Evolutionary conservation across 2,797 vertebrate genomes (phyloP).

Genomic region (Siniperca scherzeri): DNA sequence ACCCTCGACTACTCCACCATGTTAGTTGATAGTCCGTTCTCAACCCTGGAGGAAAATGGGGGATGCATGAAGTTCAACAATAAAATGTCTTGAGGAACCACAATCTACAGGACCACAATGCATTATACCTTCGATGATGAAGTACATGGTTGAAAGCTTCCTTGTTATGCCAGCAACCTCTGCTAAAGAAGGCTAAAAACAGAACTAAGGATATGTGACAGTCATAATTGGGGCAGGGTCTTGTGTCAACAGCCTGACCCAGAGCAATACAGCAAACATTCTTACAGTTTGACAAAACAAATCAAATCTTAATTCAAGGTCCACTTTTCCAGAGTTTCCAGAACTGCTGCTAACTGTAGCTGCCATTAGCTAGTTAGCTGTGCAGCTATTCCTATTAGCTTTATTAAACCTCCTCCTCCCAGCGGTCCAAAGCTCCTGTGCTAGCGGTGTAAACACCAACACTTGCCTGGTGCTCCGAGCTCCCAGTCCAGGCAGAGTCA

Average conservation of each 20-base stretch:
- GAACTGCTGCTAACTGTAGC: no score
- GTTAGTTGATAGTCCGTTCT: neutral
- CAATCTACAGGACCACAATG: no score
- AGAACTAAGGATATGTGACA: neutral
- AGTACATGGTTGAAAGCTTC: neutral
- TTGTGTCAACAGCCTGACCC: neutral
- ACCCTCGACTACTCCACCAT: slow-evolving; percentile 1
- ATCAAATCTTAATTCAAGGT: no score
- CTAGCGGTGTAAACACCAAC: no score
- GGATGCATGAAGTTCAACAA: slow-evolving; percentile 12
- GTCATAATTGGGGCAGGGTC: neutral
- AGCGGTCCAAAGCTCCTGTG: no score
- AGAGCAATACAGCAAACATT: neutral
- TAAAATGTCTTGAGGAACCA: neutral
- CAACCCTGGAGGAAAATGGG: neutral
- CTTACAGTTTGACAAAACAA: neutral
- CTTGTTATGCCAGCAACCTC: neutral
- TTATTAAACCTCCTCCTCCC: no score
- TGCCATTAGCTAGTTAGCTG: no score
- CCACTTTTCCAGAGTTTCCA: no score
- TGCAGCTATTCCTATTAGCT: no score
- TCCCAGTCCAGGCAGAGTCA: no score
- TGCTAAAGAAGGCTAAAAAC: slow-evolving; percentile 3
- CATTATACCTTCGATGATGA: neutral
- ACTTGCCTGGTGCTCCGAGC: no score